Percentiles rank a stretch among this genome's conserved stretches.
These are phyloP conservation scores for Pogonus chalceus DNA, from an alignment of 1,140 invertebrate species.

Conservation along the genomic window DNA sequence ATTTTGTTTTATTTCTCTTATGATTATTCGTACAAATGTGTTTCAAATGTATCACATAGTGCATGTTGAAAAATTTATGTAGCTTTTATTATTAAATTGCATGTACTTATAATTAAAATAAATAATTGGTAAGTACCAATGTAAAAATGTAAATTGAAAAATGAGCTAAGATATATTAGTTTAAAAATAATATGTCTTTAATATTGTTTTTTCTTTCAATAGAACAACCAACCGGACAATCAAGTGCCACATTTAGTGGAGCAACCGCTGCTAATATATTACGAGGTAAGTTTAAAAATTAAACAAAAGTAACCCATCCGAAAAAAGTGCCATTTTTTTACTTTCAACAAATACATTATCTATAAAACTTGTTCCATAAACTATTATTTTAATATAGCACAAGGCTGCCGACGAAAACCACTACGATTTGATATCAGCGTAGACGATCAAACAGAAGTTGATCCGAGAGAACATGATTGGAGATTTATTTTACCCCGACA, in stretches of 20 bases:
- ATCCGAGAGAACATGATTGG: conserved; percentile 44
- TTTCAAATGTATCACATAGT: too few relatives aligned
- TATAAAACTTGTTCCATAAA: conserved; percentile 1
- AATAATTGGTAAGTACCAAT: background rate
- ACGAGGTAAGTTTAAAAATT: background rate
- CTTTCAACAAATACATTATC: background rate
- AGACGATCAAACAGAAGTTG: conserved; percentile 43
- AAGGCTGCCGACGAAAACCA: conserved; percentile 30
- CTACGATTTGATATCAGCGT: conserved; percentile 42
- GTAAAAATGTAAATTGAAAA: background rate
- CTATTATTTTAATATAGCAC: conserved; percentile 23
- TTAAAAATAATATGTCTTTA: background rate
- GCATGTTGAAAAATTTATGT: too few relatives aligned
- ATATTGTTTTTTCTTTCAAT: background rate
- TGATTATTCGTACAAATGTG: too few relatives aligned
- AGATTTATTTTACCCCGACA: conserved; percentile 38
- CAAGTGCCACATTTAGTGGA: background rate
- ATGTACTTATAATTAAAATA: too few relatives aligned
- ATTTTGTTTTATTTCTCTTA: too few relatives aligned
- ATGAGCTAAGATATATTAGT: background rate
- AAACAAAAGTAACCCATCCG: too few relatives aligned
- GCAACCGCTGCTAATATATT: background rate
- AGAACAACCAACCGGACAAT: background rate
- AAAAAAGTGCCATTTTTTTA: too few relatives aligned
- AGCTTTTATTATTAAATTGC: too few relatives aligned